Evolutionary conservation across 2,113 vertebrate species (phyloP).

Genomic region (Prunella fulvescens): DNA sequence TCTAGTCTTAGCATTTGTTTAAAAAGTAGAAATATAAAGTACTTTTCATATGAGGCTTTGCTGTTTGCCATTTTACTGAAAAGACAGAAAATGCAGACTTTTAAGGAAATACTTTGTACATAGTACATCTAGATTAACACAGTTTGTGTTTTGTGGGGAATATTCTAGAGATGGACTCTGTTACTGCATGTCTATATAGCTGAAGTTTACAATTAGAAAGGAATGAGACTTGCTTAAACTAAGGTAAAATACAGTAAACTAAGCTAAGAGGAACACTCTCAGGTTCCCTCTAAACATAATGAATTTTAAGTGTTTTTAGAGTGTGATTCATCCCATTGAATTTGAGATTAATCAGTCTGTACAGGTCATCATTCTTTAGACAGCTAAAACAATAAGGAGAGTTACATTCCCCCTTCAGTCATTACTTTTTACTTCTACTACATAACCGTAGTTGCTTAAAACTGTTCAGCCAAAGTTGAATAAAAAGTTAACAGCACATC

Average conservation of each 20-base stretch:
- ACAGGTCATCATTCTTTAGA: neutral
- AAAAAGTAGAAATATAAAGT: neutral
- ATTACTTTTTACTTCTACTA: neutral
- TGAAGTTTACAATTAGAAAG: neutral
- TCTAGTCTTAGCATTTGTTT: neutral
- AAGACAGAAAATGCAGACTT: neutral
- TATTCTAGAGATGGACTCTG: neutral
- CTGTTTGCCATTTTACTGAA: neutral
- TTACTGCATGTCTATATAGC: neutral
- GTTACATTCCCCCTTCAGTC: neutral
- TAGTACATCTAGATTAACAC: neutral
- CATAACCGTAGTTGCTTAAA: neutral
- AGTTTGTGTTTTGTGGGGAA: neutral
- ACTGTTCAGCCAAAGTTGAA: neutral
- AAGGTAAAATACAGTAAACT: neutral
- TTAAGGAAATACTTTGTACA: neutral
- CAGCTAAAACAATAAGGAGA: neutral
- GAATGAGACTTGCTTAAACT: neutral
- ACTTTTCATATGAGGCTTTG: neutral
- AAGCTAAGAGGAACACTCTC: neutral
- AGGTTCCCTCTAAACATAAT: neutral
- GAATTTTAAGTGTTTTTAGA: neutral
- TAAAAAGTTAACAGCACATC: neutral
- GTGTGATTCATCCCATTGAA: neutral
- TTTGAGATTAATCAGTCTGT: neutral